Evolutionary conservation across 2,113 vertebrate genomes (phyloP).

Genomic region (Boleophthalmus pectinirostris): DNA sequence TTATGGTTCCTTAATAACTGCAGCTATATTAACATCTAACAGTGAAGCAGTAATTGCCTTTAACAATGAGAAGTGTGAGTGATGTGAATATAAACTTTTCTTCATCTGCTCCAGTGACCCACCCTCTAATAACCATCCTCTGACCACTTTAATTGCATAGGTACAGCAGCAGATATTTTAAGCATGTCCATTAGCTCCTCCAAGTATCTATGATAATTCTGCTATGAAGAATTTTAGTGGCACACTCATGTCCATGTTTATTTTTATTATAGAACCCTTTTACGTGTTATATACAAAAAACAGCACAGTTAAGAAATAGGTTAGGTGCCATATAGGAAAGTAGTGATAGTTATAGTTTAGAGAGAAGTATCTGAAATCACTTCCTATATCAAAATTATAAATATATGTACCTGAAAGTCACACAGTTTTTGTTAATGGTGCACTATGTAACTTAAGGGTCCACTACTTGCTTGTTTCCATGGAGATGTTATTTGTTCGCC

Average conservation of each 20-base stretch:
- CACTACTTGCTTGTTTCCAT: no score
- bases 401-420: no score
- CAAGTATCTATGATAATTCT: slow-evolving; percentile 32
- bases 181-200: slow-evolving; percentile 41
- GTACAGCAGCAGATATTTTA: slow-evolving; percentile 36
- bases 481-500: no score
- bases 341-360: no score
- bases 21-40: not conserved
- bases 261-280: slow-evolving; percentile 21
- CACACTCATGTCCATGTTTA: slow-evolving; percentile 20
- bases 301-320: slow-evolving; percentile 7
- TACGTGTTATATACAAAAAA: slow-evolving; percentile 23
- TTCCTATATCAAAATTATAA: no score
- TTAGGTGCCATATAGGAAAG: slow-evolving; percentile 19
- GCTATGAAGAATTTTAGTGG: slow-evolving; percentile 28
- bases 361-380: no score
- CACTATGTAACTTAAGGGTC: no score
- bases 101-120: slow-evolving; percentile 19
- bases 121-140: slow-evolving; percentile 22
- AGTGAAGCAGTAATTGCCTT: slow-evolving; percentile 22
- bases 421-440: no score
- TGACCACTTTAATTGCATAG: slow-evolving; percentile 41
- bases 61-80: slow-evolving; percentile 24
- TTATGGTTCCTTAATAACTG: slow-evolving; percentile 15
- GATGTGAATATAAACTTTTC: slow-evolving; percentile 37